Conservation (phyloP, 2,797 vertebrate species). For the Acomys russatus region DNA sequence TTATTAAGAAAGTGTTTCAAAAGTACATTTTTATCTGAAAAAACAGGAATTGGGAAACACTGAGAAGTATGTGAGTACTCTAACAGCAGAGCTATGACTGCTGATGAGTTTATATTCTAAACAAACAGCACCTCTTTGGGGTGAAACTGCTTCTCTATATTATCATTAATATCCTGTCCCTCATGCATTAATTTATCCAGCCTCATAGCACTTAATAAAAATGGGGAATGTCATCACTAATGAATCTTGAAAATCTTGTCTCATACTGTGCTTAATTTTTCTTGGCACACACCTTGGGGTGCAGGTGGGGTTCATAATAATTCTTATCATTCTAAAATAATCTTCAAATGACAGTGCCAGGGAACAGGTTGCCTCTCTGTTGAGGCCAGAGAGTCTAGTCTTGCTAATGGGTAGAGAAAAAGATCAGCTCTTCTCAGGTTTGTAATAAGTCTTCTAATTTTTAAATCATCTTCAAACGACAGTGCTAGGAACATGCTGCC, state of each 20-base stretch:
- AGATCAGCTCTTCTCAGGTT: neutral
- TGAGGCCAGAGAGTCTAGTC: neutral
- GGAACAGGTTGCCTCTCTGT: neutral
- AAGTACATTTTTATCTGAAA: neutral
- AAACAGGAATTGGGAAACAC: neutral
- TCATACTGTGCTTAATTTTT: conserved; percentile 81
- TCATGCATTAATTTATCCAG: conserved; percentile 66
- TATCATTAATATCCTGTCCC: conserved; percentile 81
- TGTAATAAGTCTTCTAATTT: neutral
- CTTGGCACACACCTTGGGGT: neutral
- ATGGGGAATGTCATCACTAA: conserved; percentile 79
- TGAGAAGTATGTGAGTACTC: neutral
- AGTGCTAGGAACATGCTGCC: neutral
- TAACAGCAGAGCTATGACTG: neutral
- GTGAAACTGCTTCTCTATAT: conserved; percentile 73
- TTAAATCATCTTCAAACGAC: conserved; percentile 20
- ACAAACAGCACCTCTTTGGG: neutral
- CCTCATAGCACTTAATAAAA: conserved; percentile 83
- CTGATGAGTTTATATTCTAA: neutral
- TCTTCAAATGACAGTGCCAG: neutral
- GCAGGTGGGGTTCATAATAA: neutral
- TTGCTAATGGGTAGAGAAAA: neutral
- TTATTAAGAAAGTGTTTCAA: neutral
- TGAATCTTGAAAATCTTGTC: conserved; percentile 72
- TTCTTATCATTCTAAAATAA: conserved; percentile 30